Percentiles rank a stretch among this genome's conserved stretches.
phyloP scores from a whole-genome alignment of 2,797 vertebrate genomes.

The Phrynocephalus vlangalii region DNA sequence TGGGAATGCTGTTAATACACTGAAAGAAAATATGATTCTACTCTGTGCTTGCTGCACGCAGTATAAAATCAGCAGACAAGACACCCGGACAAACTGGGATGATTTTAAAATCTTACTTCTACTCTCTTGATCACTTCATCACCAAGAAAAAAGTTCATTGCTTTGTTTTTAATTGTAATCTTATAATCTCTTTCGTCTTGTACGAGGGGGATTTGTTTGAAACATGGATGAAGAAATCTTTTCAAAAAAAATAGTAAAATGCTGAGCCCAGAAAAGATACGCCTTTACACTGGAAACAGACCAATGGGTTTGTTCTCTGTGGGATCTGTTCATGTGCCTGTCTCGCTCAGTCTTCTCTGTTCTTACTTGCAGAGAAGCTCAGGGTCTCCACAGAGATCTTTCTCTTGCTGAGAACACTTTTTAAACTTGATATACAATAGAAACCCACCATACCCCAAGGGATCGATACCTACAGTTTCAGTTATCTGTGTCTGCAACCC shows the following conservation, averaged over 20 bases:
- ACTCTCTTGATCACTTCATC: not conserved
- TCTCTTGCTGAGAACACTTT: no score
- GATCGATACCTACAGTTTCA: no score
- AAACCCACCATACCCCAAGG: no score
- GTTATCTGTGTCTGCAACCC: no score
- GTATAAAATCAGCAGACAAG: not conserved
- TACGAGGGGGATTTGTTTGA: not conserved
- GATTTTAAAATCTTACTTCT: no score
- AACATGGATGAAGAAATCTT: not conserved
- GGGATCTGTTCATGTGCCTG: no score
- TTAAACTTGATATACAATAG: no score
- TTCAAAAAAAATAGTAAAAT: not conserved
- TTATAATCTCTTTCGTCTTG: not conserved
- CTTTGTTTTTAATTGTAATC: not conserved
- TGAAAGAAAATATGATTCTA: not conserved
- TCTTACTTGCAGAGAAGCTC: no score
- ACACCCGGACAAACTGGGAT: no score
- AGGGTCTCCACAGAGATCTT: no score
- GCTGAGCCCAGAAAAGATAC: not conserved
- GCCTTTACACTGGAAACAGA: not conserved
- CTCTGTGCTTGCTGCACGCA: not conserved
- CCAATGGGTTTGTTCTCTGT: no score
- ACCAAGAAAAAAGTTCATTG: not conserved
- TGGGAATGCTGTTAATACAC: not conserved
- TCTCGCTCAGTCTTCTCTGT: no score